Evolutionary conservation across 2,797 vertebrate genomes (phyloP).

Genomic region (Galagoides demidoff): DNA sequence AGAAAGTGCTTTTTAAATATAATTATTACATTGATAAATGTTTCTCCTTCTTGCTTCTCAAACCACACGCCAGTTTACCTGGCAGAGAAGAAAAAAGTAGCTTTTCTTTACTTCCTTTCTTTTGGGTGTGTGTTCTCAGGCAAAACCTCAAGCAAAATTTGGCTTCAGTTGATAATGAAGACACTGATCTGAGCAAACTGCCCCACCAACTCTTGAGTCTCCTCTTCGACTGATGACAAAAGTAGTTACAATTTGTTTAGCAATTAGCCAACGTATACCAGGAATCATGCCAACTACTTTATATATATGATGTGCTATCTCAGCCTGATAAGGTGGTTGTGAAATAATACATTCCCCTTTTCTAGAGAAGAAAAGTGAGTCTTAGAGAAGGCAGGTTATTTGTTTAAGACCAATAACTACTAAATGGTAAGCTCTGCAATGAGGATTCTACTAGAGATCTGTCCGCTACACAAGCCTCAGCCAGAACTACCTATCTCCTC

Average conservation of each 20-base stretch:
- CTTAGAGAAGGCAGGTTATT: neutral
- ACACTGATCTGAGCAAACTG: conserved; percentile 27
- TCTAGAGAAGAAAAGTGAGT: neutral
- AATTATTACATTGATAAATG: neutral
- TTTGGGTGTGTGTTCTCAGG: neutral
- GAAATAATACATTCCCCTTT: neutral
- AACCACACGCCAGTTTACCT: neutral
- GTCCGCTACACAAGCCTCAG: neutral
- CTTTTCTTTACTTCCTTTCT: neutral
- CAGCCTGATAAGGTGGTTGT: neutral
- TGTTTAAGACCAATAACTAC: neutral
- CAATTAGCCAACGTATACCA: neutral
- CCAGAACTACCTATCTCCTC: neutral
- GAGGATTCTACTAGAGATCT: neutral
- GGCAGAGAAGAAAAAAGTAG: neutral
- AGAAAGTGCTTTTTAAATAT: neutral
- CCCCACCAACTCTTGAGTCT: neutral
- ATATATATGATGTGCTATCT: neutral
- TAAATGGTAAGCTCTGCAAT: too few relatives aligned
- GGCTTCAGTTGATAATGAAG: conserved; percentile 35
- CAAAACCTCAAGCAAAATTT: neutral
- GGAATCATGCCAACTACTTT: neutral
- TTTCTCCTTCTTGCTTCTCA: neutral
- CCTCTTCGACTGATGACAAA: neutral
- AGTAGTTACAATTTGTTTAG: neutral